phyloP scores from a whole-genome alignment of 2,888 invertebrate species.

The Scaptomyza flava region DNA sequence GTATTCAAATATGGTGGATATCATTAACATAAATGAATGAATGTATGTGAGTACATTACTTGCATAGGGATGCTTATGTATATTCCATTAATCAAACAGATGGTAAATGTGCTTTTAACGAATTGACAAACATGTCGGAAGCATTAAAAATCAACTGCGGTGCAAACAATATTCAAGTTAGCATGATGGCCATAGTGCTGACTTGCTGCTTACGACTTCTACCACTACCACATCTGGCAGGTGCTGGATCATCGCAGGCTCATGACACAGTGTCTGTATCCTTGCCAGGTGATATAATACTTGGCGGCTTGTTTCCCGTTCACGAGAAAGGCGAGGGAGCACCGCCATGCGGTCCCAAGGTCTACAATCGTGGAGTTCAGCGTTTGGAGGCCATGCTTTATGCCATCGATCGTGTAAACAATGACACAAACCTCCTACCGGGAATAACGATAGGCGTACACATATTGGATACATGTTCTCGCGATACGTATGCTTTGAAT shows the following conservation, averaged over 20 bases:
- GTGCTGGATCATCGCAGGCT: slow-evolving; percentile 29
- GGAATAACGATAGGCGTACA: slow-evolving; percentile 87
- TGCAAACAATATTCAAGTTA: slow-evolving; percentile 1
- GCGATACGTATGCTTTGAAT: slow-evolving; percentile 88
- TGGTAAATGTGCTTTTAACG: not conserved
- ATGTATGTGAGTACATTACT: not conserved
- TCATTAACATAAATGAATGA: not conserved
- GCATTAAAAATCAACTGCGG: not conserved
- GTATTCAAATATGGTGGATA: not conserved
- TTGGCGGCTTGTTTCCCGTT: slow-evolving; percentile 89
- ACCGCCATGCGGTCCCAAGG: slow-evolving; percentile 86
- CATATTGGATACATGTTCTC: slow-evolving; percentile 88
- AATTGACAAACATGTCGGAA: slow-evolving; percentile 18
- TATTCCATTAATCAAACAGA: not conserved
- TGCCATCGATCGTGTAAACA: slow-evolving; percentile 88
- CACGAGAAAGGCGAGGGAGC: slow-evolving; percentile 86
- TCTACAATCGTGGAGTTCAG: slow-evolving; percentile 89
- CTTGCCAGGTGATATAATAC: slow-evolving; percentile 87
- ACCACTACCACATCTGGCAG: slow-evolving; percentile 3
- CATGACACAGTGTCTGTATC: slow-evolving; percentile 72
- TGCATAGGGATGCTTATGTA: not conserved
- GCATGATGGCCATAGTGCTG: slow-evolving; percentile 10
- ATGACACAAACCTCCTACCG: slow-evolving; percentile 86
- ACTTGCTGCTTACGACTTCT: slow-evolving; percentile 8
- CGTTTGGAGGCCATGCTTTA: slow-evolving; percentile 89